These are phyloP conservation scores for Adelphocoris suturalis DNA, from an alignment of 2,888 invertebrate species.

Conservation along the genomic window DNA sequence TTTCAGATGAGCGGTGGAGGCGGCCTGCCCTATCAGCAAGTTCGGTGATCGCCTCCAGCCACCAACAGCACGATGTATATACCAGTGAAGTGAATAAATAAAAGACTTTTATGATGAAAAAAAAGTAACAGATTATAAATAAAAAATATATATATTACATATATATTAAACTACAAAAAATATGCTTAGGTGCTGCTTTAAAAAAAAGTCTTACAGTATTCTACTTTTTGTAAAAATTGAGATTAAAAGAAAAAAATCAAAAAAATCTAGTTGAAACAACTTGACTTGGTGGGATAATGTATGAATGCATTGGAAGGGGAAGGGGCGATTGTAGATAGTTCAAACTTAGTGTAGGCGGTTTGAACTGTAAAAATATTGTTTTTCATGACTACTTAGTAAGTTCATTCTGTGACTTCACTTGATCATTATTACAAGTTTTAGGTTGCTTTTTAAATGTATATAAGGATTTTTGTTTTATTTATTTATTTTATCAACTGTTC, in stretches of 20 bases:
- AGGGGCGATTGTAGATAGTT: constrained; percentile 48
- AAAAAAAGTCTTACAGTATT: constrained; percentile 65
- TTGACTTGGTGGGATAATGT: constrained; percentile 51
- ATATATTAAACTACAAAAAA: constrained; percentile 68
- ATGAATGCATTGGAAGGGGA: constrained; percentile 57
- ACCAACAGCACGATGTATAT: constrained; percentile 59
- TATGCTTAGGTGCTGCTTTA: constrained; percentile 71
- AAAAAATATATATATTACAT: constrained; percentile 59
- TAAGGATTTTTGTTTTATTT: too few species aligned
- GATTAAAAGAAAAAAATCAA: constrained; percentile 58
- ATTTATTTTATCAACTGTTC: too few species aligned
- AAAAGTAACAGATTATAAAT: constrained; percentile 68
- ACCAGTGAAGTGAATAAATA: constrained; percentile 64
- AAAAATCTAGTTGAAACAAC: constrained; percentile 48
- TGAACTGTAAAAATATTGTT: background rate
- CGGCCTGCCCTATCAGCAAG: constrained; percentile 60
- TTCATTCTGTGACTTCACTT: constrained; percentile 26
- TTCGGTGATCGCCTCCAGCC: constrained; percentile 68
- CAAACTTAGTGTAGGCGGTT: background rate
- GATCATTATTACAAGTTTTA: background rate
- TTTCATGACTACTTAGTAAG: background rate
- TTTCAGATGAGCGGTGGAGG: constrained; percentile 67
- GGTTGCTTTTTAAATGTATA: background rate
- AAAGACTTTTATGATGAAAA: constrained; percentile 61
- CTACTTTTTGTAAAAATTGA: constrained; percentile 67